phyloP scores from a whole-genome alignment of 1,140 invertebrate genomes.

The Eurosta solidaginis region DNA sequence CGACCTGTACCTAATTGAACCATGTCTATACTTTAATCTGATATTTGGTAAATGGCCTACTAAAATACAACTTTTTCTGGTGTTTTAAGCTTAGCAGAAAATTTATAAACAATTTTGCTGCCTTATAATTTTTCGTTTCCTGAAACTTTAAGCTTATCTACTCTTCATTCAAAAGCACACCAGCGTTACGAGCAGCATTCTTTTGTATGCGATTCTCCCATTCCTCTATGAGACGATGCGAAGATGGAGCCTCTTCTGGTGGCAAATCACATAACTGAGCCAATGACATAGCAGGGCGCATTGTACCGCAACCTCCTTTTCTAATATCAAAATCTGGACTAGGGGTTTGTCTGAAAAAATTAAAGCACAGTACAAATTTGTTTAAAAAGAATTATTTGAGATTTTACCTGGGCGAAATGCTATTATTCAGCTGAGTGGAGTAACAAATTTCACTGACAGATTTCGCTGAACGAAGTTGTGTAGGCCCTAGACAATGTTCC shows the following conservation, averaged over 20 bases:
- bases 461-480: constrained; percentile 64
- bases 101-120: background rate
- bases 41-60: too few species aligned
- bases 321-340: constrained; percentile 38
- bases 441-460: constrained; percentile 65
- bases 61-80: too few species aligned
- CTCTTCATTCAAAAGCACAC: background rate
- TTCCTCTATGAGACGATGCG: constrained; percentile 65
- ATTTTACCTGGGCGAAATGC: constrained; percentile 57
- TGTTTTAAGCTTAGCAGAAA: too few species aligned
- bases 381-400: background rate
- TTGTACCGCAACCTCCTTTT: constrained; percentile 43
- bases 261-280: constrained; percentile 65
- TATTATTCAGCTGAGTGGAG: constrained; percentile 58
- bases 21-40: too few species aligned
- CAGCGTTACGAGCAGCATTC: constrained; percentile 48
- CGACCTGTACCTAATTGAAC: too few species aligned
- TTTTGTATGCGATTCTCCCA: constrained; percentile 68
- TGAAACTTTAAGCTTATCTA: background rate
- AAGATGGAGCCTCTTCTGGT: constrained; percentile 65
- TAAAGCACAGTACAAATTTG: background rate
- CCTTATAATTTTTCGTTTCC: background rate
- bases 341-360: constrained; percentile 34
- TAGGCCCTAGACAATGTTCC: constrained; percentile 64
- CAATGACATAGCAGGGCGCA: constrained; percentile 66